Conservation (phyloP, 1,140 invertebrate genomes). For the Onthophagus taurus region DNA sequence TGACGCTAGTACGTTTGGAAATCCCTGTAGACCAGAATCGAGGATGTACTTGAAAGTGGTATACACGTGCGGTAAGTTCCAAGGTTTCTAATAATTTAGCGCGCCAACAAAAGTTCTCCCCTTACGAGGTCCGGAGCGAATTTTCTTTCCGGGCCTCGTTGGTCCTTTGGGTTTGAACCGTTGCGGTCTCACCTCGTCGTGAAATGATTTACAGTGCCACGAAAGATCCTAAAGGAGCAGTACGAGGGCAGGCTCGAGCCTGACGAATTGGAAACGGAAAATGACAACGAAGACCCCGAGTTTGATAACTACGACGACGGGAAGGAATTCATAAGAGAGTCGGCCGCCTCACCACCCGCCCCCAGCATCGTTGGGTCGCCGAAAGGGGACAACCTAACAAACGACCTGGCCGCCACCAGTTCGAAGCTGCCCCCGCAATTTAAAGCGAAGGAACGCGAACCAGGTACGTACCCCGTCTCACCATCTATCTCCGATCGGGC, state of each 20-base stretch:
- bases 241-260: slow-evolving; percentile 62
- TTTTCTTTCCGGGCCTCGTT: no score
- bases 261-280: slow-evolving; percentile 52
- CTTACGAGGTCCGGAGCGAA: no score
- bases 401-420: slow-evolving; percentile 19
- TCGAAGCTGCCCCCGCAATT: slow-evolving; percentile 17
- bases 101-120: no score
- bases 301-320: slow-evolving; percentile 41
- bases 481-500: no score
- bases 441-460: slow-evolving; percentile 5
- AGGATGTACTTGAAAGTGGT: slow-evolving; percentile 85
- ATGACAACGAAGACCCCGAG: slow-evolving; percentile 35
- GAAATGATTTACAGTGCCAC: slow-evolving; percentile 53
- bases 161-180: no score
- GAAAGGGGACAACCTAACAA: slow-evolving; percentile 26
- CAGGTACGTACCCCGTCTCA: no score
- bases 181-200: slow-evolving; percentile 3
- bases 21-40: slow-evolving; percentile 72
- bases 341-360: slow-evolving; percentile 31
- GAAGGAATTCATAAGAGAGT: slow-evolving; percentile 37
- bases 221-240: slow-evolving; percentile 68
- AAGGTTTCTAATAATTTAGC: slow-evolving; percentile 12
- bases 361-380: slow-evolving; percentile 21
- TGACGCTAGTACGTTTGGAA: slow-evolving; percentile 75
- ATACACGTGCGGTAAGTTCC: slow-evolving; percentile 86